Evolutionary conservation across 2,888 invertebrate genomes (phyloP), one percentile per base, ranked within the genome.

Genomic region (Litoditis marina): DNA sequence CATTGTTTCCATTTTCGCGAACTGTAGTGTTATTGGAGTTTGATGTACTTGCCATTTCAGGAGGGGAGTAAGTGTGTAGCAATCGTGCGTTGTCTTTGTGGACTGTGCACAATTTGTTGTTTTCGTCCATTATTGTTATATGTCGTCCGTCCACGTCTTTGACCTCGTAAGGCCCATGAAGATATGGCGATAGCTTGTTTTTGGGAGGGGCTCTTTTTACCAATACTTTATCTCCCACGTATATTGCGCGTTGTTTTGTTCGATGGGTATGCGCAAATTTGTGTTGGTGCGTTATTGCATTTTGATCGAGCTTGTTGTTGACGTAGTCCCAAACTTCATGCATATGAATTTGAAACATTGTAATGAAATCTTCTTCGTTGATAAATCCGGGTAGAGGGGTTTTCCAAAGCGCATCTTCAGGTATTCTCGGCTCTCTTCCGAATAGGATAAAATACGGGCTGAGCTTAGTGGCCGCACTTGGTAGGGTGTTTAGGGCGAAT

Each of bases 141-240:
- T n/a, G n/a, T n/a, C n/a, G n/a, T n/a, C n/a, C n/a, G n/a, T n/a
- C n/a, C n/a, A 56, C 59, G 19, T 34, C 54, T 3, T 36, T 27
- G 4, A 63, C 64, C 3, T 32, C 13, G 27, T 49, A 64, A 16
- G 64, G 64, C 32, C 64, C 60, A 11, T 36, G 22, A 3, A 54
- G 34, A 6, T 25, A 13, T n/a, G 64, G 55, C 5, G 54, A 32
- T 31, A 64, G 30, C 25, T 64, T 64, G 60, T 64, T 64, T 8
- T 16, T 50, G 2, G 64, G 55, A 19, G n/a, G 28, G 8, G 22
- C 39, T 25, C 50, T 53, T 31, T 25, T 50, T n/a, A 64, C 54
- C 13, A 64, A 31, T 28, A 64, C 27, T 13, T 11, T 36, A 19
- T 42, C 60, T 19, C 50, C 55, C 3, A 27, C n/a, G 16, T 55